Conservation (phyloP, 1,140 invertebrate species). For the Steinernema feltiae region DNA sequence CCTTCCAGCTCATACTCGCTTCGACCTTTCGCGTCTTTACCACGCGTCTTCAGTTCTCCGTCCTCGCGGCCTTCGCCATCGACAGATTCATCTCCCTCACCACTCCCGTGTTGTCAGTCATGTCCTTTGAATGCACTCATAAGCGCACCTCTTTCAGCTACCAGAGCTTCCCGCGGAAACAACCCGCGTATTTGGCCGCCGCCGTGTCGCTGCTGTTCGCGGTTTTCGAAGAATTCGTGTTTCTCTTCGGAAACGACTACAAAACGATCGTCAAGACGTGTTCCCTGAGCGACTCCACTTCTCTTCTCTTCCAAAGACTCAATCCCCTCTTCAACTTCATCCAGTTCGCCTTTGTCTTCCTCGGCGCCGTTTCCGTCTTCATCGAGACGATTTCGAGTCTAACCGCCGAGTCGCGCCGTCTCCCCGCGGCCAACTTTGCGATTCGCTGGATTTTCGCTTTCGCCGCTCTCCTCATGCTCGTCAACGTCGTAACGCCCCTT, state of each 20-base stretch:
- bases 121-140: not conserved
- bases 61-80: not conserved
- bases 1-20: not conserved
- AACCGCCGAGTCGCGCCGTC: not conserved
- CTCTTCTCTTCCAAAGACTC: not conserved
- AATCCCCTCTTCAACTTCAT: not conserved
- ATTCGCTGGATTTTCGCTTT: not conserved
- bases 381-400: not conserved
- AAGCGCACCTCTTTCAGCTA: not conserved
- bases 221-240: not conserved
- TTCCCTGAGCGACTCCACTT: not conserved
- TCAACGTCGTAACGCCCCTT: not conserved
- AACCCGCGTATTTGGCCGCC: not conserved
- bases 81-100: not conserved
- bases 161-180: not conserved
- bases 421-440: not conserved
- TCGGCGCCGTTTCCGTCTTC: not conserved
- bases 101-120: not conserved
- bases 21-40: not conserved
- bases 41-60: not conserved
- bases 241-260: not conserved
- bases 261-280: not conserved
- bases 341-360: not conserved
- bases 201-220: not conserved
- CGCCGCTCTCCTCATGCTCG: not conserved